A percentile compares a stretch with the other conserved stretches of the same genome.
Conservation (phyloP, 2,888 invertebrate genomes). For the Molorchus minor region DNA sequence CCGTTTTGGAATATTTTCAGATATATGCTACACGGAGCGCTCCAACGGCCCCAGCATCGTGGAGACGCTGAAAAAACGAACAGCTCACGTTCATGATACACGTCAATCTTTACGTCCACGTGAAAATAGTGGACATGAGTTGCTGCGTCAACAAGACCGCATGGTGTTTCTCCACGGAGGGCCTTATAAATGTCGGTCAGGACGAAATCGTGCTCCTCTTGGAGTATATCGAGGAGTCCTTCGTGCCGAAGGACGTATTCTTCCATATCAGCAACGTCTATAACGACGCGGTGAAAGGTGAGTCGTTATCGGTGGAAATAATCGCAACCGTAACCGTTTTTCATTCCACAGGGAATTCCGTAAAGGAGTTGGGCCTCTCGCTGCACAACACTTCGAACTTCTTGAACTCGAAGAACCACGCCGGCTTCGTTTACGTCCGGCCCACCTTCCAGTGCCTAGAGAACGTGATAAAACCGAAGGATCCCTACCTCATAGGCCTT, state of each 20-base stretch:
- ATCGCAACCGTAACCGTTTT: background rate
- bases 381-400: constrained; percentile 70
- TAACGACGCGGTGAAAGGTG: constrained; percentile 71
- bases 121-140: constrained; percentile 73
- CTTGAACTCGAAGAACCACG: constrained; percentile 76
- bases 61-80: constrained; percentile 68
- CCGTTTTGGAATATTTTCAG: constrained; percentile 54
- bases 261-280: constrained; percentile 78
- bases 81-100: constrained; percentile 78
- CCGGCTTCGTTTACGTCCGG: constrained; percentile 83
- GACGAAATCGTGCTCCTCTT: constrained; percentile 82
- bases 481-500: constrained; percentile 80
- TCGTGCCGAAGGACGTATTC: constrained; percentile 77
- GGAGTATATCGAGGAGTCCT: constrained; percentile 71
- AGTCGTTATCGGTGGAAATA: constrained; percentile 3
- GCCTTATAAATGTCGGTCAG: constrained; percentile 82
- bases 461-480: constrained; percentile 75
- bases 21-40: constrained; percentile 66
- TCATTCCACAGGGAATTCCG: constrained; percentile 68
- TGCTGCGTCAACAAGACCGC: constrained; percentile 70
- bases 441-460: constrained; percentile 84
- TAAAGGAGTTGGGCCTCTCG: constrained; percentile 75
- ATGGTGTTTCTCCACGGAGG: constrained; percentile 81
- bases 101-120: constrained; percentile 76
- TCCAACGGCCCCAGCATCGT: constrained; percentile 67